Conservation (phyloP, 2,888 invertebrate genomes). For the Amiota communis region DNA sequence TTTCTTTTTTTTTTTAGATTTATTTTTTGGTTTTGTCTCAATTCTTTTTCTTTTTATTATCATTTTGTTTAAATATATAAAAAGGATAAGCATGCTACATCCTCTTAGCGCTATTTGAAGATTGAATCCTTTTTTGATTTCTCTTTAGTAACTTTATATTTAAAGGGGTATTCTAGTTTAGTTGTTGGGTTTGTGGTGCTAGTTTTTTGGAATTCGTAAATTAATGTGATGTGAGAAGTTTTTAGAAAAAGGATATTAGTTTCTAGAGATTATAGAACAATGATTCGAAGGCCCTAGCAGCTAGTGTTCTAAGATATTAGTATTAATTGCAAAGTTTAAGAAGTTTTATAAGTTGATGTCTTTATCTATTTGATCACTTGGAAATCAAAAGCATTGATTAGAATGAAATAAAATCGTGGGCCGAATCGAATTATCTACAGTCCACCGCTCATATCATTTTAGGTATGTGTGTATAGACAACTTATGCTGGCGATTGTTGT, state of each 20-base stretch:
- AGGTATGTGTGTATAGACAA: too few relatives aligned
- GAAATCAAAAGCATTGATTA: too few relatives aligned
- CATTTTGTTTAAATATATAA: conserved; percentile 27
- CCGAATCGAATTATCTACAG: too few relatives aligned
- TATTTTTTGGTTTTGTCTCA: conserved; percentile 36
- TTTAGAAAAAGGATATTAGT: neutral
- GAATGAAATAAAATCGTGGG: too few relatives aligned
- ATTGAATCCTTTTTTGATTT: conserved; percentile 50
- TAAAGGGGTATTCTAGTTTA: neutral
- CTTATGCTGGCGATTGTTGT: too few relatives aligned
- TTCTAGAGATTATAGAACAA: too few relatives aligned
- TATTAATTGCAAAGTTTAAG: too few relatives aligned
- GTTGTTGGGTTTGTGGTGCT: neutral
- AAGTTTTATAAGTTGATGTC: too few relatives aligned
- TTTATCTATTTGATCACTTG: too few relatives aligned
- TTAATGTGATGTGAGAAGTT: neutral
- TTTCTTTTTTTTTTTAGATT: conserved; percentile 31
- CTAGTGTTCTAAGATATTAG: too few relatives aligned
- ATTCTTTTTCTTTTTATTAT: conserved; percentile 39
- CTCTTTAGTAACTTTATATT: conserved; percentile 42
- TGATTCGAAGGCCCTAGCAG: too few relatives aligned
- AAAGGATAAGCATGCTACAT: conserved; percentile 63
- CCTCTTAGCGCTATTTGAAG: conserved; percentile 58
- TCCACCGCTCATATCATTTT: too few relatives aligned
- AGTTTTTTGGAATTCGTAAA: neutral